These are phyloP conservation scores for Drosophila seclusa DNA, from an alignment of 2,888 invertebrate species.

Conservation along the genomic window DNA sequence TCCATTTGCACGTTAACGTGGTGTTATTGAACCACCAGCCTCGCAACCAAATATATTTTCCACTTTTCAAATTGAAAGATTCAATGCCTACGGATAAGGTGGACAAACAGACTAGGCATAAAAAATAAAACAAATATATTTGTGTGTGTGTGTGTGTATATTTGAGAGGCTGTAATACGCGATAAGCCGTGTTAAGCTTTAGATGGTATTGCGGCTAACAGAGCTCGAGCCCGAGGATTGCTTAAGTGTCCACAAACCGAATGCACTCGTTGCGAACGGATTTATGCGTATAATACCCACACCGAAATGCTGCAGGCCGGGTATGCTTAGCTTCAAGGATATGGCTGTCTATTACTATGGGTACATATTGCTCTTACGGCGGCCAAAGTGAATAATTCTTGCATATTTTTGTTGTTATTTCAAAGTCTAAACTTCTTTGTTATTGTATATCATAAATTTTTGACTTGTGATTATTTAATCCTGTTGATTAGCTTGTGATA, in stretches of 20 bases:
- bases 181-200: conserved; percentile 1
- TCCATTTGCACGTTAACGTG: not conserved
- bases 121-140: not conserved
- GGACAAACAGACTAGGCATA: not conserved
- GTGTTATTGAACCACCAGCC: not conserved
- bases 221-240: not conserved
- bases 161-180: conserved; percentile 6
- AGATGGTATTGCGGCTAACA: not conserved
- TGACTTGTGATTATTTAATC: not conserved
- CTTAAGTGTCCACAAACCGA: not conserved
- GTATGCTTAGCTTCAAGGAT: not conserved
- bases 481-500: not conserved
- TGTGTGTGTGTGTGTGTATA: not conserved
- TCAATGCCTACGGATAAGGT: not conserved
- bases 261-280: not conserved
- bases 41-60: not conserved
- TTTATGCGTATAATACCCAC: not conserved
- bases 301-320: not conserved
- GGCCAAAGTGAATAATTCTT: not conserved
- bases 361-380: not conserved
- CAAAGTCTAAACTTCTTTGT: not conserved
- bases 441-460: not conserved
- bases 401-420: not conserved
- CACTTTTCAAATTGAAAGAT: not conserved
- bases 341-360: not conserved